These are phyloP conservation scores for Gouania willdenowi DNA, from an alignment of 2,797 vertebrate genomes.

Conservation along the genomic window DNA sequence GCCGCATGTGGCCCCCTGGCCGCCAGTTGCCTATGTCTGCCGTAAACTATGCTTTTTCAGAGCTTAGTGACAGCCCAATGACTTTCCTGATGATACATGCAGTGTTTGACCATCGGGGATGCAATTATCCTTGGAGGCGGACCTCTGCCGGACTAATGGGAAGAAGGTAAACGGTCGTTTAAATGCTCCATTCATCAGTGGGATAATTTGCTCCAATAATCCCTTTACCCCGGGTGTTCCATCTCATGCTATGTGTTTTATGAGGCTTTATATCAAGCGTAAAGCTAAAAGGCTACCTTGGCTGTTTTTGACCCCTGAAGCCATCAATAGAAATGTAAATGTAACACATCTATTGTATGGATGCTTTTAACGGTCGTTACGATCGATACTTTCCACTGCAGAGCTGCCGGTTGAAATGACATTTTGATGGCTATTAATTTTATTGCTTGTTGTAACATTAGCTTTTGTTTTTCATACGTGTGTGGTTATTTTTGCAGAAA, in stretches of 20 bases:
- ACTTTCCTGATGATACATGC: slow-evolving; percentile 1
- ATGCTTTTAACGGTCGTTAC: neutral
- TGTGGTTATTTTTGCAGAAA: neutral
- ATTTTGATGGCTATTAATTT: neutral
- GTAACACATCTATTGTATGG: neutral
- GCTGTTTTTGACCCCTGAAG: slow-evolving; percentile 21
- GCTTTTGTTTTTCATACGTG: no score
- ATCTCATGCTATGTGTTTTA: slow-evolving; percentile 24
- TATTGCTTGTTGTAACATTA: no score
- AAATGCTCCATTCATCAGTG: neutral
- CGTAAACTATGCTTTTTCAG: no score
- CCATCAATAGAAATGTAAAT: neutral
- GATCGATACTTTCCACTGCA: neutral
- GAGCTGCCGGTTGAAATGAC: neutral
- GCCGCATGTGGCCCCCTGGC: neutral
- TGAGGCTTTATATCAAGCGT: neutral
- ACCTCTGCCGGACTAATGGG: neutral
- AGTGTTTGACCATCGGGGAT: neutral
- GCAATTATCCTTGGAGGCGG: neutral
- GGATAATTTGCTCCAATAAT: slow-evolving; percentile 9
- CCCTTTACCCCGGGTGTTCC: slow-evolving; percentile 3
- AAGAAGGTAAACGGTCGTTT: neutral
- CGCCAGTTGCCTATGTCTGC: neutral
- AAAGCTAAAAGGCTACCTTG: neutral
- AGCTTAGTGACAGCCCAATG: no score